Evolutionary conservation across 2,797 vertebrate species (phyloP).

Genomic region (Coranthus polyacanthus): DNA sequence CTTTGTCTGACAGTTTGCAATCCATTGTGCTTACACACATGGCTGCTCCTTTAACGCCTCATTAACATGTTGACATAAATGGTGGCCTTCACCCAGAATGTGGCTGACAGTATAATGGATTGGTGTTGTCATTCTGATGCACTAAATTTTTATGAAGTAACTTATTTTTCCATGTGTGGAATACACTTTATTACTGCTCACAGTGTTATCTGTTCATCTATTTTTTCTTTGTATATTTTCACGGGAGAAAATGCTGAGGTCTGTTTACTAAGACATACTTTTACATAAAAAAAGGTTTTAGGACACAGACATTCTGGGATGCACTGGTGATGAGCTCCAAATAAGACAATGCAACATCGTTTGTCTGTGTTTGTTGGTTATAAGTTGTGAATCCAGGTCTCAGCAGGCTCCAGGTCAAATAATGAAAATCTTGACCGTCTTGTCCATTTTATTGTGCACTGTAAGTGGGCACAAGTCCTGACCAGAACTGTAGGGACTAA

Average conservation of each 20-base stretch:
- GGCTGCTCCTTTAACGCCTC: slow-evolving; percentile 36
- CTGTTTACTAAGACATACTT: too few species aligned
- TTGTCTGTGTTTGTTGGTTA: slow-evolving; percentile 10
- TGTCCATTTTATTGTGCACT: slow-evolving; percentile 14
- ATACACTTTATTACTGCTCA: not conserved
- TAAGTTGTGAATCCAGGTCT: slow-evolving; percentile 15
- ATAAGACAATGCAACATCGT: not conserved
- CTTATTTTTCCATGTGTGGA: not conserved
- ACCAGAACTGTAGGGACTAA: slow-evolving; percentile 12
- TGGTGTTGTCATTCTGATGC: slow-evolving; percentile 19
- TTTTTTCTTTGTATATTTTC: too few species aligned
- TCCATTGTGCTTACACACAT: slow-evolving; percentile 31
- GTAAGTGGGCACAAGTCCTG: slow-evolving; percentile 27
- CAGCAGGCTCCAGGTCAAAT: slow-evolving; percentile 11
- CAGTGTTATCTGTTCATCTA: not conserved
- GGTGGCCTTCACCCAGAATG: slow-evolving; percentile 28
- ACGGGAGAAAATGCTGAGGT: too few species aligned
- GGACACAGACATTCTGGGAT: not conserved
- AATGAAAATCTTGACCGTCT: slow-evolving; percentile 26
- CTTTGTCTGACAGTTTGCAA: slow-evolving; percentile 24
- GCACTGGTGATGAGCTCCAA: not conserved
- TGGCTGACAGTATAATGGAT: slow-evolving; percentile 18
- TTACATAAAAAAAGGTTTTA: too few species aligned
- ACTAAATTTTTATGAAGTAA: slow-evolving; percentile 12
- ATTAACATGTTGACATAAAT: slow-evolving; percentile 58